These are phyloP conservation scores for Drosophila lacteicornis DNA, from an alignment of 1,140 invertebrate species.

Conservation along the genomic window DNA sequence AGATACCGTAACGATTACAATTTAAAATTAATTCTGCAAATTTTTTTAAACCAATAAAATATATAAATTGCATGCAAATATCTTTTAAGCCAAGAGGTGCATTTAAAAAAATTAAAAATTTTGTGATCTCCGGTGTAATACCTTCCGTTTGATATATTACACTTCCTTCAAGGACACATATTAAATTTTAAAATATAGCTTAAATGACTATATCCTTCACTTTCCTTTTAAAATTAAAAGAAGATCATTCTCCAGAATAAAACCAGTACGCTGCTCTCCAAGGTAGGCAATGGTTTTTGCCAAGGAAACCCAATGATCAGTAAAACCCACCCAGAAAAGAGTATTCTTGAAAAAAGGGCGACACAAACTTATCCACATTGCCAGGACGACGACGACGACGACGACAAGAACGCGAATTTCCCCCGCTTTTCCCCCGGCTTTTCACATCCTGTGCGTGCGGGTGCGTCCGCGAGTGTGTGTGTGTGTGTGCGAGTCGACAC, in stretches of 20 bases:
- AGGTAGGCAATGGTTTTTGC: neutral
- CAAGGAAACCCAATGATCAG: neutral
- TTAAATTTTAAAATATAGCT: no score
- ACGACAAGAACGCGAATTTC: slow-evolving; percentile 53
- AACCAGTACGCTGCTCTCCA: no score
- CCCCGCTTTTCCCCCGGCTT: slow-evolving; percentile 6
- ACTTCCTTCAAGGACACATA: no score
- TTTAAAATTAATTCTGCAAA: no score
- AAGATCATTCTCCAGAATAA: neutral
- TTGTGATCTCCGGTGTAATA: no score
- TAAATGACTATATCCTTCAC: no score
- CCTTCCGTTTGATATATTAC: no score
- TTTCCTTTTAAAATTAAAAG: neutral
- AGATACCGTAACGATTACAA: no score
- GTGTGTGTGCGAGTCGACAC: slow-evolving; percentile 63
- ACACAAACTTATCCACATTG: slow-evolving; percentile 41
- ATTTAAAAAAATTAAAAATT: no score
- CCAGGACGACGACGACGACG: slow-evolving; percentile 61
- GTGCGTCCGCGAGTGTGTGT: slow-evolving; percentile 53
- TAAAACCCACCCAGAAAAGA: slow-evolving; percentile 4
- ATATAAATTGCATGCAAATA: no score
- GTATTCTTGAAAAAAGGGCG: slow-evolving; percentile 32
- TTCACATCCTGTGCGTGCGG: slow-evolving; percentile 64
- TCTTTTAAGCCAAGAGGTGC: no score
- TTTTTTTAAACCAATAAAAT: no score